Conservation (phyloP, 1,140 invertebrate species). For the Euwallacea similis region DNA sequence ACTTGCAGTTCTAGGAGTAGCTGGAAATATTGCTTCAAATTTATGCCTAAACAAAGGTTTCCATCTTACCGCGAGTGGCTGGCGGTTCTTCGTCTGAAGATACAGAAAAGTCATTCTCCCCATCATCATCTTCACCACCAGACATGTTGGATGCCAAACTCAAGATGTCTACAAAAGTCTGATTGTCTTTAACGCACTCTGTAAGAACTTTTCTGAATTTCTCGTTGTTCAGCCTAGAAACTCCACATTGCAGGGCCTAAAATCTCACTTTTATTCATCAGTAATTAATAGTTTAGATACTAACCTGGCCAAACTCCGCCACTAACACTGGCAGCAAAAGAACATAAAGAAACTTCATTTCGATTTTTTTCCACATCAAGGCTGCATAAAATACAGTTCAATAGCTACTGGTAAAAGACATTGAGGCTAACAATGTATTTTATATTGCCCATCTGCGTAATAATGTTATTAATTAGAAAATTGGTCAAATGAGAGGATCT, state of each 20-base stretch:
- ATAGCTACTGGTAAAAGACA: background rate
- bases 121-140: constrained; percentile 23
- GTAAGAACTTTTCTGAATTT: constrained; percentile 35
- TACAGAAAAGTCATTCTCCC: background rate
- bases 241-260: constrained; percentile 48
- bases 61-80: constrained; percentile 10
- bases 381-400: background rate
- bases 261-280: background rate
- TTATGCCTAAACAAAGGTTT: no score
- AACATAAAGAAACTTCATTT: no score
- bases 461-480: constrained; percentile 27
- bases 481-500: constrained; percentile 41
- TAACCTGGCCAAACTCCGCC: constrained; percentile 16
- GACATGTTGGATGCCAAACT: constrained; percentile 22
- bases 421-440: constrained; percentile 1
- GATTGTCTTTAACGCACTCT: constrained; percentile 40
- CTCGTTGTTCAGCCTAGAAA: constrained; percentile 38
- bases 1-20: background rate
- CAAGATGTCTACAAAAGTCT: constrained; percentile 39
- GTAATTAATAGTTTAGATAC: constrained; percentile 5
- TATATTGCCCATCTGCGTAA: constrained; percentile 4
- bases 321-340: constrained; percentile 6
- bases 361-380: no score
- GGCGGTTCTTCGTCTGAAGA: constrained; percentile 36
- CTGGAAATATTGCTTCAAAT: background rate